Conservation (phyloP, 2,113 vertebrate species). For the Lepisosteus osseus region DNA sequence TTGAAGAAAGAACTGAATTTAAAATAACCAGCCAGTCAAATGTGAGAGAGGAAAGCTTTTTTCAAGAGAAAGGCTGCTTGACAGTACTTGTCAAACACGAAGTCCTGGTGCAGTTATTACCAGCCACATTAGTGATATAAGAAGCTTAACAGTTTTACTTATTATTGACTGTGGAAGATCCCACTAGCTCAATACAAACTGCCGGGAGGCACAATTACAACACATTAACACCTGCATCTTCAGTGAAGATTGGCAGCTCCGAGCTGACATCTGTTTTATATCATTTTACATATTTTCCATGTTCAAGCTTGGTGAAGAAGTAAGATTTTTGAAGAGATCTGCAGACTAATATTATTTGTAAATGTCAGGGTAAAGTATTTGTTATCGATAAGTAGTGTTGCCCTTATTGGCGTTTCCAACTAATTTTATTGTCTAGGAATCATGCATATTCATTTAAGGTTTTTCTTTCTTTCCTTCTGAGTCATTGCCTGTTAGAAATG, state of each 20-base stretch:
- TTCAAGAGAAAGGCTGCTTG: conserved; percentile 66
- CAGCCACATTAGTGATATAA: conserved; percentile 68
- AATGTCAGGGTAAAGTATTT: too few species aligned
- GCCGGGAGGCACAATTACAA: conserved; percentile 79
- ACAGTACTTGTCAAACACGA: conserved; percentile 75
- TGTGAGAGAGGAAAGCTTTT: conserved; percentile 46
- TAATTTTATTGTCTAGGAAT: too few species aligned
- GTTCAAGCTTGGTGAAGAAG: background rate
- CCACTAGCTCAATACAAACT: conserved; percentile 75
- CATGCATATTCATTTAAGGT: too few species aligned
- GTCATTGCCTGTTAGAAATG: too few species aligned
- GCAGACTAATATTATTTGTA: conserved; percentile 4
- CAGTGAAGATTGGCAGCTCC: conserved; percentile 72
- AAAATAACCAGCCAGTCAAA: conserved; percentile 44
- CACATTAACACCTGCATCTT: conserved; percentile 79
- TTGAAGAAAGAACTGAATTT: background rate
- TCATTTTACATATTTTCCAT: conserved; percentile 65
- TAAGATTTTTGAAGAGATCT: background rate
- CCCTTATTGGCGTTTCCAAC: too few species aligned
- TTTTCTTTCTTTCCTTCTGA: too few species aligned
- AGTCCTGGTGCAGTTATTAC: conserved; percentile 77
- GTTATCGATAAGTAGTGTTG: background rate
- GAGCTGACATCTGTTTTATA: conserved; percentile 72
- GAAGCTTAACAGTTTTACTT: conserved; percentile 77
- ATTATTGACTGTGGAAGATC: conserved; percentile 82